A percentile compares a stretch with the other conserved stretches of the same genome.
These are phyloP conservation scores for Coreius guichenoti DNA, from an alignment of 2,797 vertebrate species.

Conservation along the genomic window DNA sequence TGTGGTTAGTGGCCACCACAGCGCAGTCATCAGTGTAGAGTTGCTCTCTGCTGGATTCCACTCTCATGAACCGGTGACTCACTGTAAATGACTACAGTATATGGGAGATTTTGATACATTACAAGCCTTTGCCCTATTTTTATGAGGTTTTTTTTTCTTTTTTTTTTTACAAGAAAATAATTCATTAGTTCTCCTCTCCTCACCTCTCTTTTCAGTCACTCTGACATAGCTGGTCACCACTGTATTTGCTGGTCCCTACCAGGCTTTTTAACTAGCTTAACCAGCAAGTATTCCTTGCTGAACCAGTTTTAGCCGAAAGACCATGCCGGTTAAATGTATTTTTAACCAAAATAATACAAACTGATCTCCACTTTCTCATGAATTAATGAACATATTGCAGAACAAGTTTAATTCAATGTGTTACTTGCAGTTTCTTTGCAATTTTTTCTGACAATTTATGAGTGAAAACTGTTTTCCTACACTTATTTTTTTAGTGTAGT, in stretches of 20 bases:
- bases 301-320: not conserved
- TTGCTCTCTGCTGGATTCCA: slow-evolving; percentile 43
- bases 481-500: not conserved
- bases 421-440: not conserved
- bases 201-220: slow-evolving; percentile 6
- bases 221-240: not conserved
- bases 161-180: not conserved
- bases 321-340: not conserved
- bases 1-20: slow-evolving; percentile 53
- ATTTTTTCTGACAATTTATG: not conserved
- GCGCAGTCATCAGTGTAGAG: slow-evolving; percentile 32
- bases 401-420: not conserved
- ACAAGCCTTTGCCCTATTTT: not conserved
- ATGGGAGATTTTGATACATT: slow-evolving; percentile 13
- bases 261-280: not conserved
- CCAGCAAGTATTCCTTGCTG: not conserved
- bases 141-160: not conserved
- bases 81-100: slow-evolving; percentile 10
- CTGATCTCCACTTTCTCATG: not conserved
- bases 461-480: not conserved
- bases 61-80: slow-evolving; percentile 18
- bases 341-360: not conserved
- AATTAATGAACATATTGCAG: not conserved
- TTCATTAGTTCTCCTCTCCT: not conserved
- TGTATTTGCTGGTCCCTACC: not conserved